Base-by-base conservation (phyloP, 2,888 invertebrate genomes). In the Nymphalis urticae region DNA sequence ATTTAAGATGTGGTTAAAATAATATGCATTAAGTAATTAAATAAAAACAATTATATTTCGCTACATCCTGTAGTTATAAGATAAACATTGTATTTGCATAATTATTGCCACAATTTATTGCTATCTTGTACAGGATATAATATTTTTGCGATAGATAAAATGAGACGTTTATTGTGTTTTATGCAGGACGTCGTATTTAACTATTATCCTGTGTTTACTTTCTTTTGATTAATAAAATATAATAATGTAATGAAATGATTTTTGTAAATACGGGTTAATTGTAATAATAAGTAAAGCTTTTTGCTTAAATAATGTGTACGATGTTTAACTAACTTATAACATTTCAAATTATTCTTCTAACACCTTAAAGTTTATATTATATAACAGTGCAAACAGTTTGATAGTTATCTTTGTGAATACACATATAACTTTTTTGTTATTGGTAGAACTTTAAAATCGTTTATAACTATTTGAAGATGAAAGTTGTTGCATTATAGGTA, bases 121-220 rank as follows among this genome's bases (percentile, higher is more conserved):
- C 36, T 36, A 19, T 42, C 42, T 42, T 42, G 10, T 58, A 42
- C 62, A 62, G 66, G 62, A 62, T 56, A 62, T 53, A 48, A 66
- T 62, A n/a, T 61, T 42, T 48, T 56, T 17, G 56, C n/a, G 66
- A 56, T 56, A 62, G 54, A 67, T 62, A 62, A 48, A 32, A 21
- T 32, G 36, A 66, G 66, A 62, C 50, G 48, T 67, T 67, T 67
- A 67, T 67, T 58, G 54, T 62, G 56, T 42, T 54, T 66, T 61
- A 61, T 32, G 48, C 32, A 27, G 47, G 64, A 65, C 32, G 53
- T 42, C 53, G 56, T 67, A 48, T 36, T 51, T 69, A 58, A 62
- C 48, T 24, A 62, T 60, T 63, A 48, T 69, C 69, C 66, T 69
- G 62, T 62, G 58, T 64, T 54, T 50, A n/a, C 58, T 60, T 53